These are phyloP conservation scores for Zaprionus tsacasi DNA, from an alignment of 1,140 invertebrate species.

Conservation along the genomic window DNA sequence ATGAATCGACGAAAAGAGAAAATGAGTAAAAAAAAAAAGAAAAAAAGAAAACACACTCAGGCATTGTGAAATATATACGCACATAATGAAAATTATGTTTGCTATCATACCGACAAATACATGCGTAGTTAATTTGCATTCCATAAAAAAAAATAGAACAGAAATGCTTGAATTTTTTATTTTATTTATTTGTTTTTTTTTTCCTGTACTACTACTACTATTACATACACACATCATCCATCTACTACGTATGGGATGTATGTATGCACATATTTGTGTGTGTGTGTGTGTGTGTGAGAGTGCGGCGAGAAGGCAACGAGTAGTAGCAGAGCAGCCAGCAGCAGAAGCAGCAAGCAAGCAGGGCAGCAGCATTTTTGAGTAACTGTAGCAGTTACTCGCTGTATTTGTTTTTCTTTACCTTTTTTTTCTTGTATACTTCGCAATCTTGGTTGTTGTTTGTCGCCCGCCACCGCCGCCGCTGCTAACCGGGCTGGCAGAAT, in stretches of 20 bases:
- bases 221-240: slow-evolving; percentile 23
- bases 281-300: slow-evolving; percentile 24
- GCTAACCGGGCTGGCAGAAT: slow-evolving; percentile 2
- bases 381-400: slow-evolving; percentile 65
- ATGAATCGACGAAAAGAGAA: slow-evolving; percentile 63
- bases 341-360: not conserved
- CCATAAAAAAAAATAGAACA: slow-evolving; percentile 47
- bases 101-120: slow-evolving; percentile 40
- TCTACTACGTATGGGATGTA: slow-evolving; percentile 19
- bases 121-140: slow-evolving; percentile 57
- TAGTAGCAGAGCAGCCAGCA: slow-evolving; percentile 25
- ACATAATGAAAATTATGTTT: slow-evolving; percentile 21
- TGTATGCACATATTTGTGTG: slow-evolving; percentile 15
- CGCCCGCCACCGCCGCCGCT: no score
- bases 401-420: slow-evolving; percentile 44
- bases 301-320: slow-evolving; percentile 46
- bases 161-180: slow-evolving; percentile 51
- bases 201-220: slow-evolving; percentile 18
- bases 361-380: slow-evolving; percentile 35
- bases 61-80: slow-evolving; percentile 62
- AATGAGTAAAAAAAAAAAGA: slow-evolving; percentile 46
- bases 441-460: not conserved
- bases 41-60: slow-evolving; percentile 61
- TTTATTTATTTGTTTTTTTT: slow-evolving; percentile 49
- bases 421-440: slow-evolving; percentile 32